Percentiles rank a stretch among this genome's conserved stretches.
phyloP scores from a whole-genome alignment of 2,113 vertebrate genomes.

The Scytalopus superciliaris region DNA sequence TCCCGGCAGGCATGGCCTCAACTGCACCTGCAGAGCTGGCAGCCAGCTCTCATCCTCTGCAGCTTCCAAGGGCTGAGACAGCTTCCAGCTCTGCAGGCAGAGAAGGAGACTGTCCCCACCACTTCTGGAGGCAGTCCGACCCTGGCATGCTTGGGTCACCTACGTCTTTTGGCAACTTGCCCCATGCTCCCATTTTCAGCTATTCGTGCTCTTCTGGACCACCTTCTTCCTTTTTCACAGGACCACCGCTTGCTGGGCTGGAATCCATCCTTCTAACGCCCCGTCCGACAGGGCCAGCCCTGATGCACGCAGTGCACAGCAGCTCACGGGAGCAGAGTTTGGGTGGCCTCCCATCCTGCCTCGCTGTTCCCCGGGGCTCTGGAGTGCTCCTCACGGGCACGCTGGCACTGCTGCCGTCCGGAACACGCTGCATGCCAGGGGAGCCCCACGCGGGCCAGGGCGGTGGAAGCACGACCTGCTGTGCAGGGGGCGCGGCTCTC shows the following conservation, averaged over 20 bases:
- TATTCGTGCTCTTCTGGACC: not conserved
- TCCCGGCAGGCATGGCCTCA: not conserved
- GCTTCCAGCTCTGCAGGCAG: not conserved
- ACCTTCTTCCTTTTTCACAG: not conserved
- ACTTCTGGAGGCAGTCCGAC: not conserved
- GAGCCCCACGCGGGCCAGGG: accelerated
- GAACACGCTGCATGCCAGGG: not conserved
- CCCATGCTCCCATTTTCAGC: not conserved
- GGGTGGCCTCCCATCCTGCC: not conserved
- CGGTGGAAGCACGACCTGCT: accelerated
- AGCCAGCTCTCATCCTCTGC: not conserved
- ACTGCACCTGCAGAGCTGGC: not conserved
- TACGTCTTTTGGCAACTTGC: accelerated
- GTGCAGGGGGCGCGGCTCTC: accelerated
- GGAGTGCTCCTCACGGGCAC: not conserved
- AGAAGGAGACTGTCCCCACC: not conserved
- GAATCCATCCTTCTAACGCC: not conserved
- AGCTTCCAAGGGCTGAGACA: not conserved
- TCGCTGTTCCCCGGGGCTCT: not conserved
- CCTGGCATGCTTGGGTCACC: not conserved
- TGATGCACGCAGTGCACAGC: accelerated
- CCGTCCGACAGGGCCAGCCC: not conserved
- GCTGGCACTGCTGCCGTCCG: not conserved
- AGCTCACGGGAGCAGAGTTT: not conserved
- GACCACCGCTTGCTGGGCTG: accelerated